These are phyloP conservation scores for Macrophya annulata DNA, from an alignment of 2,888 invertebrate species.

Conservation along the genomic window DNA sequence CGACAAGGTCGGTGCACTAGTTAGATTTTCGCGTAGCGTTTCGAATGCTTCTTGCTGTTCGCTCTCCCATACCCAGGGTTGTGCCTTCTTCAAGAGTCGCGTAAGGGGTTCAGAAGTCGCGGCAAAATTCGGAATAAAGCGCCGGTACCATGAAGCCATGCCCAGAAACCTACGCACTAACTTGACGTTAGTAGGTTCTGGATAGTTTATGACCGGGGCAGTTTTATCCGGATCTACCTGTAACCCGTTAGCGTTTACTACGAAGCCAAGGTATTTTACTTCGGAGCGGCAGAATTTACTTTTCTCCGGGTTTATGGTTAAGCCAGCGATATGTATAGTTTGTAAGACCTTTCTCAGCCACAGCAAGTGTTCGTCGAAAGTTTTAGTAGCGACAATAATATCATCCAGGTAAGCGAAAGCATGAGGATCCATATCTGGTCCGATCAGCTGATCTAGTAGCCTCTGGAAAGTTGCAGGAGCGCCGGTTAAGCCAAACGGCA, in stretches of 20 bases:
- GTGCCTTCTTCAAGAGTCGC: neutral
- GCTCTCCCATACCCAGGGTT: neutral
- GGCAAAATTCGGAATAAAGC: constrained; percentile 1
- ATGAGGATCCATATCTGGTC: constrained; percentile 62
- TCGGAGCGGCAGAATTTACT: constrained; percentile 63
- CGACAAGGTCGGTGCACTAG: too few relatives aligned
- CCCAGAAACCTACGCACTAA: constrained; percentile 63
- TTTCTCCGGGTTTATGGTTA: constrained; percentile 62
- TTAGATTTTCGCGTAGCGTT: too few relatives aligned
- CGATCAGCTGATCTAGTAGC: constrained; percentile 3
- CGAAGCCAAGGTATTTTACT: constrained; percentile 57
- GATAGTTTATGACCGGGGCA: neutral
- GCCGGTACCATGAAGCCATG: constrained; percentile 61
- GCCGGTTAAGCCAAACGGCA: neutral
- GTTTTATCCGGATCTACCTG: constrained; percentile 27
- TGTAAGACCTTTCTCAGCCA: constrained; percentile 62
- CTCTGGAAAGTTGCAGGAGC: constrained; percentile 15
- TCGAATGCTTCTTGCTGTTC: neutral
- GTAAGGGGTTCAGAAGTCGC: neutral
- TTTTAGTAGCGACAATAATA: constrained; percentile 61
- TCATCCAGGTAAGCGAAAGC: constrained; percentile 67
- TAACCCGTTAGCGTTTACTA: neutral
- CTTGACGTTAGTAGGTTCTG: constrained; percentile 57
- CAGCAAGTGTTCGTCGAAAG: constrained; percentile 63
- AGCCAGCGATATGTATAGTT: constrained; percentile 58